Conservation (phyloP, 2,113 vertebrate species). For the Gila orcuttii region DNA sequence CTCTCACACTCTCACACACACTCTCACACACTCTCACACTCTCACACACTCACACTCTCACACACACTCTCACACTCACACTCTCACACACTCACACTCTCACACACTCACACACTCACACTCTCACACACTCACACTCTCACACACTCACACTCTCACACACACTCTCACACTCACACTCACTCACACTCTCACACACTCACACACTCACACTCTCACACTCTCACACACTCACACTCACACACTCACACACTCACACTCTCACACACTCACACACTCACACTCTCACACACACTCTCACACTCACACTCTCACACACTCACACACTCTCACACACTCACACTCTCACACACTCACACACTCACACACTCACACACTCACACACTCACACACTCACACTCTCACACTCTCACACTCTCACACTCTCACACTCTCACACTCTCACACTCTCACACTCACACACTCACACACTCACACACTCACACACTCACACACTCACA, state of each 20-base stretch:
- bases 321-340: background rate
- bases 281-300: no score
- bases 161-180: no score
- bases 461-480: background rate
- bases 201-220: background rate
- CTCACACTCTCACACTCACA: background rate
- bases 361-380: background rate
- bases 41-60: background rate
- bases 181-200: background rate
- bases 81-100: background rate
- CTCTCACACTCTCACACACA: background rate
- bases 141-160: background rate
- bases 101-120: background rate
- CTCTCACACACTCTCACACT: background rate
- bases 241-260: background rate
- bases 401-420: background rate
- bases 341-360: background rate
- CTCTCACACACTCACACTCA: background rate
- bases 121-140: background rate
- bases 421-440: background rate
- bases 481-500: background rate
- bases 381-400: background rate
- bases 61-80: background rate
- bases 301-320: no score
- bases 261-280: background rate